Evolutionary conservation across 2,888 invertebrate species (phyloP).

Genomic region (Sipha maydis): DNA sequence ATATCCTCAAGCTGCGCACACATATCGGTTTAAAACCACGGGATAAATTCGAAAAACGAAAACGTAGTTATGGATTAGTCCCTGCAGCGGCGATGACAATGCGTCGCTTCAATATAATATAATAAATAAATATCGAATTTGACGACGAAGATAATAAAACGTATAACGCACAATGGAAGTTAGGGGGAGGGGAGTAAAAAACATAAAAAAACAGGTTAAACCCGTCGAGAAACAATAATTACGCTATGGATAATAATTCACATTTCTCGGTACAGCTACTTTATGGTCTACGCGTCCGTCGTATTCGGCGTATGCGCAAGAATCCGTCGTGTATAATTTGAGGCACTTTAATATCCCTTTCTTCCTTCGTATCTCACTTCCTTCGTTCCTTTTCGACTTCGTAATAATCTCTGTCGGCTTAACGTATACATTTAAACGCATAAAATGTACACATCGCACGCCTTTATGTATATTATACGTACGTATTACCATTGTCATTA

Average conservation of each 20-base stretch:
- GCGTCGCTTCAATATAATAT: background rate
- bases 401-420: background rate
- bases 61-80: background rate
- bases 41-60: background rate
- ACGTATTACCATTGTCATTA: background rate
- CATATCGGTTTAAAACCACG: background rate
- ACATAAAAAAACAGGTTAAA: slow-evolving; percentile 51
- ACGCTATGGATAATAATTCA: slow-evolving; percentile 40
- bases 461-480: background rate
- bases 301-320: slow-evolving; percentile 25
- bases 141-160: background rate
- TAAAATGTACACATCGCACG: background rate
- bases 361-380: background rate
- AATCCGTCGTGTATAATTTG: slow-evolving; percentile 3
- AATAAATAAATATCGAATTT: background rate
- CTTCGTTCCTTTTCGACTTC: background rate
- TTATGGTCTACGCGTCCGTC: background rate
- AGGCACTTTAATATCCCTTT: background rate
- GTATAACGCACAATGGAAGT: background rate
- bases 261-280: slow-evolving; percentile 47
- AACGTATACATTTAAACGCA: background rate
- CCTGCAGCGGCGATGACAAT: background rate
- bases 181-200: background rate
- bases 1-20: background rate
- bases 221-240: slow-evolving; percentile 57